A percentile compares a stretch with the other conserved stretches of the same genome.
Conservation (phyloP, 2,888 invertebrate genomes). For the Heliconius sara region DNA sequence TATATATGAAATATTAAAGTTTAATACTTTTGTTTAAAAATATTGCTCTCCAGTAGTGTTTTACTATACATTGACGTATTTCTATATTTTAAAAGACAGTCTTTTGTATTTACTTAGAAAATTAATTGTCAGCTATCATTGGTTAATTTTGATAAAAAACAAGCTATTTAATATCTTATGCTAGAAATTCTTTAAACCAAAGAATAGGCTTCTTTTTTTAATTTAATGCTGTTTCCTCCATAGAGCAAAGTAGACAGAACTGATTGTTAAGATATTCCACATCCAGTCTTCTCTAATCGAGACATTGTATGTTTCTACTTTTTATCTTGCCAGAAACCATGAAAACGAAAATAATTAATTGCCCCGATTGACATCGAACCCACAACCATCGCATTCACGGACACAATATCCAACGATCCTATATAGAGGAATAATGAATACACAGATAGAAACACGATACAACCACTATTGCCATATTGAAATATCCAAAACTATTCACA, state of each 20-base stretch:
- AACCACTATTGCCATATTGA: neutral
- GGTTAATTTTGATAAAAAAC: too few species aligned
- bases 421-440: neutral
- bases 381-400: neutral
- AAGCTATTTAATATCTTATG: too few species aligned
- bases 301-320: too few species aligned
- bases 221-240: too few species aligned
- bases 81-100: neutral
- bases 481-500: constrained; percentile 8
- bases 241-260: too few species aligned
- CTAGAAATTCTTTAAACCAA: too few species aligned
- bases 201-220: too few species aligned
- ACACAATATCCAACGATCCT: neutral
- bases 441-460: neutral
- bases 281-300: too few species aligned
- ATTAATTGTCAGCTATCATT: too few species aligned
- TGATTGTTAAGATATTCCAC: too few species aligned
- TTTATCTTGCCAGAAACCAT: neutral
- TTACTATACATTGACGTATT: neutral
- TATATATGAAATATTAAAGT: neutral
- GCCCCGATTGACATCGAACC: neutral
- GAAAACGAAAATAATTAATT: neutral
- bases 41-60: too few species aligned
- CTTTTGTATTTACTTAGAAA: too few species aligned
- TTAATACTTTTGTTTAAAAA: neutral